A percentile compares a stretch with the other conserved stretches of the same genome.
Conservation (phyloP, 2,113 vertebrate genomes). For the Pongo pygmaeus region DNA sequence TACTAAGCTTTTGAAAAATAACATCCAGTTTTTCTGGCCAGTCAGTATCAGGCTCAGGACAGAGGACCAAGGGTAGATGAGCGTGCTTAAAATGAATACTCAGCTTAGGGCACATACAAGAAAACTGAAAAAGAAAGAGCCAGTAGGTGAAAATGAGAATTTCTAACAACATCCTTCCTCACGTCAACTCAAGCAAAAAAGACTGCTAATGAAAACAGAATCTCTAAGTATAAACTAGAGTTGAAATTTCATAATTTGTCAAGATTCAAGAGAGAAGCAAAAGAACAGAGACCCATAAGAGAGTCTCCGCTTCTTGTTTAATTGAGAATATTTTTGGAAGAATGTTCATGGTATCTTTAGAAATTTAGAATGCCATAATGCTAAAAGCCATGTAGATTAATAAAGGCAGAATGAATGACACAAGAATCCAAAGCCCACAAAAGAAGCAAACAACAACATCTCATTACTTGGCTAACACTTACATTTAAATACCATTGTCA, state of each 20-base stretch:
- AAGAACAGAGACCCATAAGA: background rate
- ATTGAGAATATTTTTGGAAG: background rate
- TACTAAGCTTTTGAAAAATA: slow-evolving; percentile 30
- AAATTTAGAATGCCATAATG: slow-evolving; percentile 5
- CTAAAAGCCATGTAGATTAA: background rate
- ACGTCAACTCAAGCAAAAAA: background rate
- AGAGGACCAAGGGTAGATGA: background rate
- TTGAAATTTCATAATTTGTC: background rate
- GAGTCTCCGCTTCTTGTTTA: background rate
- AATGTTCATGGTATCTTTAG: slow-evolving; percentile 39
- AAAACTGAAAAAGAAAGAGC: background rate
- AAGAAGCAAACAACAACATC: background rate
- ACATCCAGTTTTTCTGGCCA: background rate
- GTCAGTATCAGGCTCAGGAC: background rate
- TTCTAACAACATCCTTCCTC: background rate
- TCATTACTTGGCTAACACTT: background rate
- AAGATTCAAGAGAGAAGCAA: background rate
- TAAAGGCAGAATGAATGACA: background rate
- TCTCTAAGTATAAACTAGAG: background rate
- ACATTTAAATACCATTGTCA: background rate
- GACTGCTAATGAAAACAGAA: background rate
- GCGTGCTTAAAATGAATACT: background rate
- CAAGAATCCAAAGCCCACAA: background rate
- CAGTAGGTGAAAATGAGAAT: background rate
- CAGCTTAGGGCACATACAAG: background rate